phyloP scores from a whole-genome alignment of 2,797 vertebrate genomes.

The Paguma larvata region DNA sequence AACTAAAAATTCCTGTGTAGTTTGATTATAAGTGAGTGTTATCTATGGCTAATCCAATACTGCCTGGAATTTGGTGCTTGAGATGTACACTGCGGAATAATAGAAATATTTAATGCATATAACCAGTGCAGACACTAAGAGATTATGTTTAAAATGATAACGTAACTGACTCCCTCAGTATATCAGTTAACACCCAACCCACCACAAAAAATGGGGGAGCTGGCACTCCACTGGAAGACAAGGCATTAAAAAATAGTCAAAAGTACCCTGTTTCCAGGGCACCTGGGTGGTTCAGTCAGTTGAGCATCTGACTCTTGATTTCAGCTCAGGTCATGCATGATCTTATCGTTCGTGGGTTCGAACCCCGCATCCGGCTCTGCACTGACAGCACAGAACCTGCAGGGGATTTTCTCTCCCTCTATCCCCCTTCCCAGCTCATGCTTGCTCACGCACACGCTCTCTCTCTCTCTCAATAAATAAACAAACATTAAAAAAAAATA shows the following conservation, averaged over 20 bases:
- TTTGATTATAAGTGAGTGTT: slow-evolving; percentile 20
- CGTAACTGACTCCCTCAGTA: background rate
- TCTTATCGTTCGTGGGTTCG: no score
- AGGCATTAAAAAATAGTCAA: background rate
- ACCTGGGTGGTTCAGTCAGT: no score
- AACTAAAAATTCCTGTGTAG: background rate
- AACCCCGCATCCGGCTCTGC: no score
- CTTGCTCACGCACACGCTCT: no score
- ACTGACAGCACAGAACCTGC: no score
- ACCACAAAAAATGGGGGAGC: background rate
- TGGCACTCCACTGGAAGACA: background rate
- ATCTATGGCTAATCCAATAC: background rate
- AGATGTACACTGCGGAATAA: background rate
- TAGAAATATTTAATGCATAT: background rate
- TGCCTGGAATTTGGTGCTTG: background rate
- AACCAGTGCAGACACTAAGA: background rate
- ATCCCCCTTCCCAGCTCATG: no score
- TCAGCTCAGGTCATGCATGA: no score
- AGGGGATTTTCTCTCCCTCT: no score
- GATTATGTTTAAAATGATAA: background rate
- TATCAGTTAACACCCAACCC: background rate
- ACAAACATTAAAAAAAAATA: background rate
- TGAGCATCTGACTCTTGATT: no score
- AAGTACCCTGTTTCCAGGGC: background rate
- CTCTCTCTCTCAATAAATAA: no score